Conservation (phyloP, 2,888 invertebrate species). For the Orthosia gracilis region DNA sequence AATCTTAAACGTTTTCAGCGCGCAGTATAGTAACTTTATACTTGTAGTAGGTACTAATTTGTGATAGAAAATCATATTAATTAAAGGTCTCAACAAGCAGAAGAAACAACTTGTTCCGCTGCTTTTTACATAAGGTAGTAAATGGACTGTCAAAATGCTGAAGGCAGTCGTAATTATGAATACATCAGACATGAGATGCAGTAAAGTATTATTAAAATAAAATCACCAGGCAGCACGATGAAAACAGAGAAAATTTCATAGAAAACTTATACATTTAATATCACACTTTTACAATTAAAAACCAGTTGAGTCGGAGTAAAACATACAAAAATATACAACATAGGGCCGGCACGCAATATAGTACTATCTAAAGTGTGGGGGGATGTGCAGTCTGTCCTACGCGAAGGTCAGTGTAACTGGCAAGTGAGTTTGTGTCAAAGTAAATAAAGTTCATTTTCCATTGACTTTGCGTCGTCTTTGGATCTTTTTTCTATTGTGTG, state of each 20-base stretch:
- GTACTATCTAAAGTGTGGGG: conserved; percentile 78
- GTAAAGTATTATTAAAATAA: neutral
- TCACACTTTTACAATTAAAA: conserved; percentile 6
- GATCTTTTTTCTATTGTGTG: conserved; percentile 36
- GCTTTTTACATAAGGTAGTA: neutral
- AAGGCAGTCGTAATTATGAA: neutral
- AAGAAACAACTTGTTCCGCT: neutral
- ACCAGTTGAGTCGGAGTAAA: conserved; percentile 64
- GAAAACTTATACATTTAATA: neutral
- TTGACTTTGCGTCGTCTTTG: conserved; percentile 52
- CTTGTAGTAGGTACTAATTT: neutral
- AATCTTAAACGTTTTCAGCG: conserved; percentile 38
- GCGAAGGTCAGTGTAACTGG: conserved; percentile 78
- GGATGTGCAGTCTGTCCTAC: conserved; percentile 81
- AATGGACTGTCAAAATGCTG: neutral
- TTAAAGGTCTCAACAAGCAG: neutral
- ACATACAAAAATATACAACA: conserved; percentile 49
- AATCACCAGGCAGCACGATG: conserved; percentile 3
- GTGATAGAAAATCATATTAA: too few relatives aligned
- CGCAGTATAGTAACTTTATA: neutral
- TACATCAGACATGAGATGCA: too few relatives aligned
- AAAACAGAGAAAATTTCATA: conserved; percentile 28
- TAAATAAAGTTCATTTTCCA: conserved; percentile 65
- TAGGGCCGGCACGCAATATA: conserved; percentile 60
- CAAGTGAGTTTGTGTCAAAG: conserved; percentile 75